A percentile compares a stretch with the other conserved stretches of the same genome.
Conservation (phyloP, 2,797 vertebrate species). For the Crocidura indochinensis region DNA sequence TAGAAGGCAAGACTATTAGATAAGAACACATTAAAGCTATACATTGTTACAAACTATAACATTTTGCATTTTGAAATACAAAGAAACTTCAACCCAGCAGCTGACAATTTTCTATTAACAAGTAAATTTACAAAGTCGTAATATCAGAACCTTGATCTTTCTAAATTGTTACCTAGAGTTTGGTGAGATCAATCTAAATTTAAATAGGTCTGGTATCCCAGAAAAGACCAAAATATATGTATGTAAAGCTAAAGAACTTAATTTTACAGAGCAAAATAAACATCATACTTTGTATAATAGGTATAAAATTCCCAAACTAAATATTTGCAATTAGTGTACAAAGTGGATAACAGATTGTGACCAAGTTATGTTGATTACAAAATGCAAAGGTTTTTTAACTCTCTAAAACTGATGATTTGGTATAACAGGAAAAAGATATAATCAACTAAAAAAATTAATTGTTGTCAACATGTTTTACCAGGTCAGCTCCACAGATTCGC, state of each 20-base stretch:
- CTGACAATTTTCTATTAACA: slow-evolving; percentile 31
- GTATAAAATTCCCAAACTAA: slow-evolving; percentile 62
- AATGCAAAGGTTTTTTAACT: slow-evolving; percentile 10
- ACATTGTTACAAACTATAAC: background rate
- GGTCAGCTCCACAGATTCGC: no score
- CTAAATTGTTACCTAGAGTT: slow-evolving; percentile 42
- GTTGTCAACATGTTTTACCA: no score
- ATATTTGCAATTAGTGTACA: slow-evolving; percentile 27
- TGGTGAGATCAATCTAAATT: slow-evolving; percentile 8
- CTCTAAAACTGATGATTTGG: background rate
- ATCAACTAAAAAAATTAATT: no score
- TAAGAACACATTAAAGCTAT: slow-evolving; percentile 26
- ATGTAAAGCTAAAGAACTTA: background rate
- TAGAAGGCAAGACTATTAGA: slow-evolving; percentile 55
- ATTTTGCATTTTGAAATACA: slow-evolving; percentile 58
- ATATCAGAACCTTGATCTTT: background rate
- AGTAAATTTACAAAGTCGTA: slow-evolving; percentile 34
- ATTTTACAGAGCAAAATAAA: background rate
- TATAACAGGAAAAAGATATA: no score
- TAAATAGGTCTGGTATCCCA: slow-evolving; percentile 16
- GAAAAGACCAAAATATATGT: background rate
- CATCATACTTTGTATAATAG: background rate
- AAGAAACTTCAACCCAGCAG: slow-evolving; percentile 6
- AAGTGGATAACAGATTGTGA: slow-evolving; percentile 37
- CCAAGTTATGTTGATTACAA: slow-evolving; percentile 34